Conservation (phyloP, 1,140 invertebrate genomes). For the Drosophila sproati region DNA sequence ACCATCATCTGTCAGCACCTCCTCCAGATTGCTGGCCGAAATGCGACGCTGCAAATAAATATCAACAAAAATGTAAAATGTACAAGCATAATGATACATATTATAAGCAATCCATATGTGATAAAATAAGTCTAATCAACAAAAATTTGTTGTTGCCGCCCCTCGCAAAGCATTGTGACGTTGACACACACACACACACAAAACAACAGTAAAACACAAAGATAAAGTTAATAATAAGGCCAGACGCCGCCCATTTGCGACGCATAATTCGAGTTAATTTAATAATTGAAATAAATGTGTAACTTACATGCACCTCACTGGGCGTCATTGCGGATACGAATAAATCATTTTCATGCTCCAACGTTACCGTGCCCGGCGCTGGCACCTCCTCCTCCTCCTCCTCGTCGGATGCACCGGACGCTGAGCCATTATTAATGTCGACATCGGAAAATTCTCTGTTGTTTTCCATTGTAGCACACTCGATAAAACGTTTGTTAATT, state of each 20-base stretch:
- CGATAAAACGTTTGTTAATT: slow-evolving; percentile 19
- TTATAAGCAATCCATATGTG: background rate
- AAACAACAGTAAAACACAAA: slow-evolving; percentile 32
- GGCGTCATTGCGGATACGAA: slow-evolving; percentile 74
- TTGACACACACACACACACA: slow-evolving; percentile 34
- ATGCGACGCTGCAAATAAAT: slow-evolving; percentile 48
- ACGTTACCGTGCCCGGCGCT: slow-evolving; percentile 65
- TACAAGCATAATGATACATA: background rate
- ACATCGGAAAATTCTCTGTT: slow-evolving; percentile 78
- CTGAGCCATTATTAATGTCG: slow-evolving; percentile 79
- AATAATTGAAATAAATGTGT: slow-evolving; percentile 3
- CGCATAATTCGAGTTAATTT: slow-evolving; percentile 40
- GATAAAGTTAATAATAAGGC: background rate
- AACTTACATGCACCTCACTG: slow-evolving; percentile 74
- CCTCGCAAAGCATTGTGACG: slow-evolving; percentile 27
- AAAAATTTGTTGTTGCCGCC: no score
- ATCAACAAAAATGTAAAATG: background rate
- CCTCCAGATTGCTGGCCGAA: slow-evolving; percentile 69
- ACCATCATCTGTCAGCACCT: slow-evolving; percentile 73
- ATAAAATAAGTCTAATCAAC: slow-evolving; percentile 12
- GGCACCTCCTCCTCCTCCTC: slow-evolving; percentile 80
- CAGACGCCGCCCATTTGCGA: slow-evolving; percentile 58
- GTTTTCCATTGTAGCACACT: slow-evolving; percentile 58
- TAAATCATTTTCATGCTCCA: slow-evolving; percentile 70
- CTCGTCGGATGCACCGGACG: slow-evolving; percentile 64